Evolutionary conservation across 2,888 invertebrate species (phyloP).

Genomic region (Melanostoma mellinum): DNA sequence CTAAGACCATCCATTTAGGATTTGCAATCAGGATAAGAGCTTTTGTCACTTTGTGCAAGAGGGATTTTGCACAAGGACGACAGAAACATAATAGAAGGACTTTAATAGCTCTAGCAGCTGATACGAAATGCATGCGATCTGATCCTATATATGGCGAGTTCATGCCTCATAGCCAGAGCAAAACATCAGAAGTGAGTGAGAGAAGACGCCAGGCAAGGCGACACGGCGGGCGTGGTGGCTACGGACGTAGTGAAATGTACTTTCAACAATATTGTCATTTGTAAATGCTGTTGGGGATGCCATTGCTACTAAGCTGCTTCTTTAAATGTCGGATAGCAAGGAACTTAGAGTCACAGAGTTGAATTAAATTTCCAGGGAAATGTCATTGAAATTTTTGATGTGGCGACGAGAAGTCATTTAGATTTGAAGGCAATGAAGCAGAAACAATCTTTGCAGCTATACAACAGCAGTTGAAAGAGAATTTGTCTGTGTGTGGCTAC

Average conservation of each 20-base stretch:
- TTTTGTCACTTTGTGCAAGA: constrained; percentile 72
- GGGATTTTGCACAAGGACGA: constrained; percentile 65
- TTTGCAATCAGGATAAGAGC: constrained; percentile 73
- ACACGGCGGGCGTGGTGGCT: not conserved
- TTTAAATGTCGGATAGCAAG: constrained; percentile 11
- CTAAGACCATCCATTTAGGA: constrained; percentile 58
- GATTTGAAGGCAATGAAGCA: constrained; percentile 17
- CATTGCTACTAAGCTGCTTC: constrained; percentile 1
- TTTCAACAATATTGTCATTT: constrained; percentile 55
- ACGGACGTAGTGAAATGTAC: constrained; percentile 47
- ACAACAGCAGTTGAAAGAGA: not conserved
- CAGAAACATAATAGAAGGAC: constrained; percentile 65
- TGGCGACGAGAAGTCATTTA: constrained; percentile 39
- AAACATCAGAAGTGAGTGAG: constrained; percentile 11
- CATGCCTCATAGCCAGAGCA: constrained; percentile 23
- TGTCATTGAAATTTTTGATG: constrained; percentile 45
- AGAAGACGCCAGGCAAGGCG: constrained; percentile 5
- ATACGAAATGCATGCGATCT: constrained; percentile 53
- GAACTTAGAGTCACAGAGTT: constrained; percentile 27
- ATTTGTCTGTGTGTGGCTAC: no score
- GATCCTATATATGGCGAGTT: constrained; percentile 34
- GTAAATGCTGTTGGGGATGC: constrained; percentile 25
- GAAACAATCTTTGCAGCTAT: constrained; percentile 19
- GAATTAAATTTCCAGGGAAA: constrained; percentile 52
- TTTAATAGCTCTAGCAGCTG: constrained; percentile 68